Percentiles rank a stretch among this genome's conserved stretches.
These are phyloP conservation scores for Nomada hirtipes DNA, from an alignment of 2,888 invertebrate species.

Conservation along the genomic window DNA sequence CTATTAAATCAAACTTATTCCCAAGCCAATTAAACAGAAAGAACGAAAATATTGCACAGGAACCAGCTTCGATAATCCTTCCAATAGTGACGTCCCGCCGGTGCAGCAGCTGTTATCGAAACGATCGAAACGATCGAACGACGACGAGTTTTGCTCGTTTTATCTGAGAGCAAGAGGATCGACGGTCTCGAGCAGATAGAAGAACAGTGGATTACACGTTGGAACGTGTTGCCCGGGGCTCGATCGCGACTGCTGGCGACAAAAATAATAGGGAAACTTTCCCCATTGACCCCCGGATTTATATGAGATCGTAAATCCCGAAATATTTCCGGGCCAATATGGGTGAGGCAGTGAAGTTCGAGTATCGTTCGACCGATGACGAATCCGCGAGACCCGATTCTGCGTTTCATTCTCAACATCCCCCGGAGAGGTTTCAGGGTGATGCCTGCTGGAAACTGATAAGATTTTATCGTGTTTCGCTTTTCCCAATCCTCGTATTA, in stretches of 20 bases:
- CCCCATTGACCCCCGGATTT: constrained; percentile 61
- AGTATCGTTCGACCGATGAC: constrained; percentile 14
- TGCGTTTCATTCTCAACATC: background rate
- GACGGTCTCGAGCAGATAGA: constrained; percentile 15
- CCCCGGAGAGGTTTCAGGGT: background rate
- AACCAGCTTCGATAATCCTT: background rate
- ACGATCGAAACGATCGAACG: background rate
- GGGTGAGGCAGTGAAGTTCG: constrained; percentile 7
- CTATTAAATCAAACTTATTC: too few species aligned
- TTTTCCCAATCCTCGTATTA: background rate
- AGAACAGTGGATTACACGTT: constrained; percentile 45
- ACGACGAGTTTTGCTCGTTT: background rate
- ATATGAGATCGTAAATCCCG: constrained; percentile 48
- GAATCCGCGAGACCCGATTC: constrained; percentile 31
- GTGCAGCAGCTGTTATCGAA: constrained; percentile 1
- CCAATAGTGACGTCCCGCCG: background rate
- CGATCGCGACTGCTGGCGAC: constrained; percentile 40
- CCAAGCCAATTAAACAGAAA: background rate
- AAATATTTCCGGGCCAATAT: constrained; percentile 49
- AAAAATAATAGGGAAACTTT: constrained; percentile 66
- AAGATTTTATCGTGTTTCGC: constrained; percentile 14
- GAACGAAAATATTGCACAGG: background rate
- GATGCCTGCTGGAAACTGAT: constrained; percentile 3
- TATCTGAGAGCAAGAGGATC: constrained; percentile 9
- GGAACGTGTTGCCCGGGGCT: constrained; percentile 29